Evolutionary conservation across 2,113 vertebrate genomes (phyloP).

Genomic region (Muntiacus muntjak): DNA sequence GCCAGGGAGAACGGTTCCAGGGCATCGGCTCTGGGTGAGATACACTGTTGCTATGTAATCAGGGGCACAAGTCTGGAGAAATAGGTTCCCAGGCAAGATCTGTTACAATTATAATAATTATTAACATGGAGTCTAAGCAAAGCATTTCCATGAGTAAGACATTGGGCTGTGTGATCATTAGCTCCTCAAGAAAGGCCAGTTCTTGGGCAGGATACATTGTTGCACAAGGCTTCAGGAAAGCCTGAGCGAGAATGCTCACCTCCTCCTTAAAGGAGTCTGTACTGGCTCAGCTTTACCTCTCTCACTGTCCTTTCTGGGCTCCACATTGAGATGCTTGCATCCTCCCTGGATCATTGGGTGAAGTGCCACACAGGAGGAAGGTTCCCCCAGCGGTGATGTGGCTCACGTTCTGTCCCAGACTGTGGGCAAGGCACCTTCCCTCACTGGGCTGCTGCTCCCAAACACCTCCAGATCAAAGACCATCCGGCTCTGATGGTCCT

Average conservation of each 20-base stretch:
- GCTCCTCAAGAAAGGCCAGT: background rate
- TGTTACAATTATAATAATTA: background rate
- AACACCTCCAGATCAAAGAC: background rate
- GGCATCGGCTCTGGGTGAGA: background rate
- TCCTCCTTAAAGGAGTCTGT: background rate
- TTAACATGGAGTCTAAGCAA: background rate
- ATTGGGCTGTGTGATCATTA: background rate
- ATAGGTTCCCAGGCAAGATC: background rate
- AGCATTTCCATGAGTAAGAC: background rate
- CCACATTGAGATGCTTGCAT: background rate
- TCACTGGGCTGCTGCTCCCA: background rate
- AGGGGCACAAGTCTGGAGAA: background rate
- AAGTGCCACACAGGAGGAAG: background rate
- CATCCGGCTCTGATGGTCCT: background rate
- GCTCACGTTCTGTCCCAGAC: rapidly evolving
- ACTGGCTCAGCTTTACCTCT: background rate
- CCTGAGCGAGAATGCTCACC: background rate
- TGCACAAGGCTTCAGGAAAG: background rate
- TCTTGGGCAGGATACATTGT: background rate
- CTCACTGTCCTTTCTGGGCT: background rate
- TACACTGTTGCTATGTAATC: background rate
- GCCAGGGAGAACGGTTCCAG: background rate
- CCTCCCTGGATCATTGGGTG: background rate
- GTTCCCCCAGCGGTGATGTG: background rate
- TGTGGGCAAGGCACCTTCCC: background rate